These are phyloP conservation scores for Gryllus bimaculatus DNA, from an alignment of 1,140 invertebrate genomes.

Conservation along the genomic window DNA sequence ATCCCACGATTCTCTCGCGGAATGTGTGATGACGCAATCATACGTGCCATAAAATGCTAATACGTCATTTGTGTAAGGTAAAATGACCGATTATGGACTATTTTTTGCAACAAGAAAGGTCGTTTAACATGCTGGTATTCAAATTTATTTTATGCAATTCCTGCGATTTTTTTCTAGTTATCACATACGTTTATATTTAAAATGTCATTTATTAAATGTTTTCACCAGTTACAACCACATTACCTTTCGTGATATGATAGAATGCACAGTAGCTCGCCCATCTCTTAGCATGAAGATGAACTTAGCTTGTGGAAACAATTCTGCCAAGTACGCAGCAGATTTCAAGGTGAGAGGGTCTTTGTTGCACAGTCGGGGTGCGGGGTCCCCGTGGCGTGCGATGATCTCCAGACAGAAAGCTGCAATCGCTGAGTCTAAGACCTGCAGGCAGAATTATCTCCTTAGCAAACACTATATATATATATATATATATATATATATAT, in stretches of 20 bases:
- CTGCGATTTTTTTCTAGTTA: background rate
- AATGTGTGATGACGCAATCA: no score
- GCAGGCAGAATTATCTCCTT: background rate
- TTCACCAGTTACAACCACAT: background rate
- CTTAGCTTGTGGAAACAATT: conserved; percentile 67
- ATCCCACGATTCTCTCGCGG: no score
- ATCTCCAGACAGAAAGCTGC: conserved; percentile 94
- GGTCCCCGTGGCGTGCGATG: conserved; percentile 89
- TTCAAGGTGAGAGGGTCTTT: conserved; percentile 97
- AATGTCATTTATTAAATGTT: background rate
- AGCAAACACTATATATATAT: background rate
- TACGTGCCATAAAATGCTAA: no score
- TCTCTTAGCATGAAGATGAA: conserved; percentile 98
- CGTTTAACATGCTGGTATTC: no score
- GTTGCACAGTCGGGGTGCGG: conserved; percentile 88
- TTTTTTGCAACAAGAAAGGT: no score
- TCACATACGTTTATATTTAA: background rate
- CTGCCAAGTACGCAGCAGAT: conserved; percentile 69
- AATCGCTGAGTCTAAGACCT: conserved; percentile 88
- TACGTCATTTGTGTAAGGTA: no score
- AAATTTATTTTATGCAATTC: no score
- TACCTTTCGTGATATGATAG: conserved; percentile 88
- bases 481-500: background rate
- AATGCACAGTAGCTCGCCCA: conserved; percentile 94
- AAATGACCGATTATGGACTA: no score